Base-by-base conservation (phyloP, 2,113 vertebrate genomes). In the Chunga burmeisteri region DNA sequence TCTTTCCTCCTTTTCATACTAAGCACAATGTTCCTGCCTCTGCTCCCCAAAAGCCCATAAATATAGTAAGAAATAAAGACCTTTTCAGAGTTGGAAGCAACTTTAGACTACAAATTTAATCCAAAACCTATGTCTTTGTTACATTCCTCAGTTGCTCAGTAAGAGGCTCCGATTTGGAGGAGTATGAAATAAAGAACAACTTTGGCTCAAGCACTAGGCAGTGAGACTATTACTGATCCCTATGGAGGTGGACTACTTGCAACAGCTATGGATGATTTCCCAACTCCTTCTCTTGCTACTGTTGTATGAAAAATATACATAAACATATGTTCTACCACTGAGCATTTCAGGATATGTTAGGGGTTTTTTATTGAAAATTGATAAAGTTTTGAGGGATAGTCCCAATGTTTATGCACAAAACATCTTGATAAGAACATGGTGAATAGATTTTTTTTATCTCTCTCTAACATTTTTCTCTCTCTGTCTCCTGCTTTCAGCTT, bases 241-340 rank as follows among this genome's bases (percentile, higher is more conserved):
- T 59, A 6, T 40, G 71, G 91, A 88, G 15, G 1, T 32, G 20
- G 59, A 82, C 81, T 95, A 70, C 50, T 96, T 91, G 86, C 86
- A 91, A 55, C 29, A 93, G 9, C 52, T 83, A 9, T 65, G 70
- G 82, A 38, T 82, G 81, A 80, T 86, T 91, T 93, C 73, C 58
- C 70, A 89, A 25, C 20, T 87, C 38, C 73, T 95, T 66, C 78
- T 85, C 22, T 84, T 93, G 94, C 93, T 97, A 94, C 94, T 77
- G 86, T 84, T 80, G 38, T 90, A 77, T 89, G 53, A 90, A 97
- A 93, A 95, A 50, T 56, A 56, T 30, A 44, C 55, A 46, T 29
- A 91, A 78, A 13, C 18, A 40, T 65, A 81, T 92, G 18, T 86
- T 88, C 40, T 75, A n/a, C 22, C 18, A 27, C 8, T 14, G 22